phyloP scores from a whole-genome alignment of 2,888 invertebrate genomes.

The Morpho helenor region DNA sequence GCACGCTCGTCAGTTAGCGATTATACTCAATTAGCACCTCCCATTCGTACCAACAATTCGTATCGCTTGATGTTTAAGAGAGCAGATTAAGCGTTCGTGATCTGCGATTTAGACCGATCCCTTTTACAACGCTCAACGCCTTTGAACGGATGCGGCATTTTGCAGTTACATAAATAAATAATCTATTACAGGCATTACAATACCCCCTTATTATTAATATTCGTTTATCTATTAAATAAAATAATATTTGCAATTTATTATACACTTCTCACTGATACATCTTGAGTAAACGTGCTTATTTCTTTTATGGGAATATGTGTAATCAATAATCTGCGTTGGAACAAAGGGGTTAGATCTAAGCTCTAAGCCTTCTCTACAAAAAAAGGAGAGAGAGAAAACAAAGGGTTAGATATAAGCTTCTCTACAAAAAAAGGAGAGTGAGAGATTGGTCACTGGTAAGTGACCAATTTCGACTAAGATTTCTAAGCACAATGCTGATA shows the following conservation, averaged over 20 bases:
- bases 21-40: constrained; percentile 50
- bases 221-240: too few species aligned
- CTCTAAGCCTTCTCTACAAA: background rate
- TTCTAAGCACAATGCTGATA: too few species aligned
- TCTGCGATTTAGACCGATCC: constrained; percentile 15
- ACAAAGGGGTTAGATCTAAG: background rate
- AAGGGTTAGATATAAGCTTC: background rate
- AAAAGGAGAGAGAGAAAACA: too few species aligned
- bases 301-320: background rate
- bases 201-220: too few species aligned
- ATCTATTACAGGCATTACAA: background rate
- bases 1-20: constrained; percentile 46
- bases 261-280: background rate
- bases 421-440: too few species aligned
- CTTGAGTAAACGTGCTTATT: background rate
- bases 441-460: too few species aligned
- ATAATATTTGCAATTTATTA: constrained; percentile 5
- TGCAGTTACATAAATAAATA: background rate
- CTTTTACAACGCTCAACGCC: constrained; percentile 13
- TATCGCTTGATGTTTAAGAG: constrained; percentile 16
- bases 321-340: background rate
- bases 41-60: constrained; percentile 29
- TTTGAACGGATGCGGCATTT: background rate
- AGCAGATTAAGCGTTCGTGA: constrained; percentile 20
- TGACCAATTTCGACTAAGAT: too few species aligned